Evolutionary conservation across 2,888 invertebrate genomes (phyloP).

Genomic region (Cephus rjabovi): DNA sequence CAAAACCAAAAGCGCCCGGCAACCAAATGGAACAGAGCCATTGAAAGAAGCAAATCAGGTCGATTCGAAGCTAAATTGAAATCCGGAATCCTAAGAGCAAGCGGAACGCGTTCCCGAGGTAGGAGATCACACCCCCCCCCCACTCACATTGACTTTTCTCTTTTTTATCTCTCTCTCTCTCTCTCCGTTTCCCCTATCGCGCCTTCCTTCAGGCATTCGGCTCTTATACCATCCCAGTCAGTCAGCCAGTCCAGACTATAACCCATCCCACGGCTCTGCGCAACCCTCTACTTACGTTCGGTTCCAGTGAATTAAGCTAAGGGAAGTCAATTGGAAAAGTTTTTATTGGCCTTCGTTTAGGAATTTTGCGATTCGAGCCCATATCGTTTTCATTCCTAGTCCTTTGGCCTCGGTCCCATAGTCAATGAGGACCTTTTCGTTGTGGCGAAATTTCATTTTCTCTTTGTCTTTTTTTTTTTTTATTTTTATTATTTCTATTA

Average conservation of each 20-base stretch:
- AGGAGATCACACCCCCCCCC: neutral
- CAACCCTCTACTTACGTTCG: conserved; percentile 42
- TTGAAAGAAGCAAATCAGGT: conserved; percentile 36
- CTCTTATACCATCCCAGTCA: conserved; percentile 16
- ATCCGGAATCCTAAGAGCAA: conserved; percentile 29
- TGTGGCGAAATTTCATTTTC: no score
- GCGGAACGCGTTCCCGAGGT: conserved; percentile 11
- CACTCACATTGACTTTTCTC: neutral
- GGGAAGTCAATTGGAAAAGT: conserved; percentile 59
- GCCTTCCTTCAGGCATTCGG: no score
- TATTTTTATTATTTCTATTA: no score
- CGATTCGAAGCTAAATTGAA: conserved; percentile 40
- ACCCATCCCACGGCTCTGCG: conserved; percentile 3
- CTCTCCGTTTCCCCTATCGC: neutral
- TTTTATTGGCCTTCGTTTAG: conserved; percentile 55
- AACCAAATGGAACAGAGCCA: conserved; percentile 32
- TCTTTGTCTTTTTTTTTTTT: no score
- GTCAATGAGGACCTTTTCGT: neutral
- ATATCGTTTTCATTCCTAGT: conserved; percentile 36
- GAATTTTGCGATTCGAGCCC: conserved; percentile 46
- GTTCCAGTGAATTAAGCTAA: conserved; percentile 50
- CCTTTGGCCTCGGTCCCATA: neutral
- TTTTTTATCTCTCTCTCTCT: no score
- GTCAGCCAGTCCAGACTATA: conserved; percentile 13
- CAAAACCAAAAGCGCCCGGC: conserved; percentile 18